These are phyloP conservation scores for Pandemis heparana DNA, from an alignment of 2,888 invertebrate species.

Conservation along the genomic window DNA sequence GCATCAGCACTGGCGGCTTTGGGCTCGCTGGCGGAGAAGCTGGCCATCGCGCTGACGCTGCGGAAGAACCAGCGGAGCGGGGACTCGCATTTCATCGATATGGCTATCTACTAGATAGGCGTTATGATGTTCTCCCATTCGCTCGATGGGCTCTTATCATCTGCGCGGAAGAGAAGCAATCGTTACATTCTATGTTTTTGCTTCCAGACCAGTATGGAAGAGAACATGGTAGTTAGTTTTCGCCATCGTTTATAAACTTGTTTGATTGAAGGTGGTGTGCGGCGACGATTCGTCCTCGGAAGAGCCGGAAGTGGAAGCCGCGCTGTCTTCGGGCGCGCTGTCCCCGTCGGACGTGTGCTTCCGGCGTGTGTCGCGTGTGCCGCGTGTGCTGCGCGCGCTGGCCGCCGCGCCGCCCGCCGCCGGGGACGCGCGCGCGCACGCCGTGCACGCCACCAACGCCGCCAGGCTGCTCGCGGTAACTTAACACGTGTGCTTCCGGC, in stretches of 20 bases:
- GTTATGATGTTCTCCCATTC: too few species aligned
- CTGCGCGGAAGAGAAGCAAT: too few species aligned
- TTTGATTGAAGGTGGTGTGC: conserved; percentile 58
- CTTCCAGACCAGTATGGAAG: too few species aligned
- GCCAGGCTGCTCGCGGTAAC: too few species aligned
- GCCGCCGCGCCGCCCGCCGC: too few species aligned
- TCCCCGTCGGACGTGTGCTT: conserved; percentile 69
- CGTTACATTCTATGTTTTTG: too few species aligned
- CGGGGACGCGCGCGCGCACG: conserved; percentile 47
- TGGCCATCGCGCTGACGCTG: conserved; percentile 90
- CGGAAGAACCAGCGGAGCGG: conserved; percentile 84
- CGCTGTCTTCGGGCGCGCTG: conserved; percentile 65
- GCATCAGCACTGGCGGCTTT: conserved; percentile 81
- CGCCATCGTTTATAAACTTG: too few species aligned
- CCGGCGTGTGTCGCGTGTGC: conserved; percentile 66
- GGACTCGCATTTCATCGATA: conserved; percentile 55
- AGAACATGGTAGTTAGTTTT: too few species aligned
- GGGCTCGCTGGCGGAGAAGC: conserved; percentile 92
- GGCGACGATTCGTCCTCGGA: conserved; percentile 50
- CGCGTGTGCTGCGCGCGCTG: conserved; percentile 63
- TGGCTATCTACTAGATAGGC: conserved; percentile 58
- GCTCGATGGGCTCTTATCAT: too few species aligned
- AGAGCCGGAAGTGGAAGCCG: conserved; percentile 59
- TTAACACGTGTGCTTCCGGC: too few species aligned
- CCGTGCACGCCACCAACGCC: too few species aligned